Conservation (phyloP, 2,888 invertebrate genomes). For the Nudaria mundana region DNA sequence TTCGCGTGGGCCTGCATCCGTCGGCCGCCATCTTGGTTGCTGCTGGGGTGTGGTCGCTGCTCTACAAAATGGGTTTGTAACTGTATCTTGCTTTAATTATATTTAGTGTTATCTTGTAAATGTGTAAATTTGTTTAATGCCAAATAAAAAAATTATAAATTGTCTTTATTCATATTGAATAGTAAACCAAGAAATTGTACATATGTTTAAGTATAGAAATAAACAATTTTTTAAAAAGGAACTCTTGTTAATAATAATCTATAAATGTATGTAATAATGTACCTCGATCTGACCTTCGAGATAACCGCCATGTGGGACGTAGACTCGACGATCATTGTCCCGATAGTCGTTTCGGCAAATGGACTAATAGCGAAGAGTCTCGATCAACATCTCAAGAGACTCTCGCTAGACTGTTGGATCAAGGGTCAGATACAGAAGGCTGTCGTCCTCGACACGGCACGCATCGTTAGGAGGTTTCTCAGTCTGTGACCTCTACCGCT, state of each 20-base stretch:
- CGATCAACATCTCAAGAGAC: too few species aligned
- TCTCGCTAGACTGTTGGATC: too few species aligned
- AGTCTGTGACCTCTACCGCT: too few species aligned
- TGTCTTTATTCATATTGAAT: conserved; percentile 79
- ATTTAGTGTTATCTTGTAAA: conserved; percentile 51
- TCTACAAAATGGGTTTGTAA: conserved; percentile 81
- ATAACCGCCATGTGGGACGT: too few species aligned
- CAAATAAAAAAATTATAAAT: conserved; percentile 67
- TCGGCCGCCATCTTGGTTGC: conserved; percentile 82
- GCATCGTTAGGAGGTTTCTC: too few species aligned
- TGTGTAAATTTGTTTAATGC: conserved; percentile 68
- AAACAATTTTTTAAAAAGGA: conserved; percentile 56
- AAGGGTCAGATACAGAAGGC: too few species aligned
- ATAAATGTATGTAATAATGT: too few species aligned
- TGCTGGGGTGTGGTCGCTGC: conserved; percentile 81
- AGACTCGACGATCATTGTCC: too few species aligned
- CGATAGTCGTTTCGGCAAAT: too few species aligned
- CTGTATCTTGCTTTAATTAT: conserved; percentile 78
- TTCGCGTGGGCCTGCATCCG: conserved; percentile 80
- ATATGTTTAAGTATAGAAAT: conserved; percentile 79
- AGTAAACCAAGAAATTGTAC: conserved; percentile 73
- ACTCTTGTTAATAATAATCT: conserved; percentile 53
- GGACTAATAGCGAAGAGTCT: too few species aligned
- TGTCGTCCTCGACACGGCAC: too few species aligned
- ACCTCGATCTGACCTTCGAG: too few species aligned